Evolutionary conservation across 2,113 vertebrate species (phyloP), one percentile per base, ranked within the genome.

Genomic region (Tragelaphus imberbis): DNA sequence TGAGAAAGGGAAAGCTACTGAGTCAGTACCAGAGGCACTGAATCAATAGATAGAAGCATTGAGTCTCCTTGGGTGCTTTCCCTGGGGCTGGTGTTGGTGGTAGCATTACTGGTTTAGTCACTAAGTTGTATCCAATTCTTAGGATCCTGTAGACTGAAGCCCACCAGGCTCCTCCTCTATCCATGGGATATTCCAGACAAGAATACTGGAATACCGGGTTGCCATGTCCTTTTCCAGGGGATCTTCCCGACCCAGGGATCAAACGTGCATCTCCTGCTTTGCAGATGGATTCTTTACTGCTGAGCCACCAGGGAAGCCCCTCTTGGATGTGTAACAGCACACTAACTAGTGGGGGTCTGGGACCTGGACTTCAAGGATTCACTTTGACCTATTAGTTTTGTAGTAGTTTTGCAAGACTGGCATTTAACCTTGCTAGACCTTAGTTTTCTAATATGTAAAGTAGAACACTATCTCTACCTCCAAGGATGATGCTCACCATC

Each of bases 311-410:
- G 71, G 23, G 23, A 25, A 44, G 71, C 23, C 40, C 40, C 19
- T 27, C 6, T n/a, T 17, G 16, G 7, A 3, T n/a, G 21, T 7
- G 2, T 9, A 47, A 25, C 6, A 2, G 12, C 10, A 15, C 12
- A 0, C 25, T 53, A 55, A 8, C 4, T 1, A 56, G 33, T 4
- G 4, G 4, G 51, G 36, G 17, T 55, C 53, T 30, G 51, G 1
- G 82, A 44, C 13, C 1, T 25, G 4, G 15, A 55, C 28, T 9
- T n/a, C 40, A 75, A 19, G 15, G 33, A 9, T 7, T 13, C 56
- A 1, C 65, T 27, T 30, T 6, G 6, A 30, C 15, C 63, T 36
- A 9, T 2, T 25, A 13, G 53, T 33, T 33, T 21, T n/a, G 6
- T 36, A 23, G 14, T 21, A 5, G 47, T 33, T 12, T 53, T 25